Conservation (phyloP, 2,797 vertebrate species). For the Helostoma temminkii region DNA sequence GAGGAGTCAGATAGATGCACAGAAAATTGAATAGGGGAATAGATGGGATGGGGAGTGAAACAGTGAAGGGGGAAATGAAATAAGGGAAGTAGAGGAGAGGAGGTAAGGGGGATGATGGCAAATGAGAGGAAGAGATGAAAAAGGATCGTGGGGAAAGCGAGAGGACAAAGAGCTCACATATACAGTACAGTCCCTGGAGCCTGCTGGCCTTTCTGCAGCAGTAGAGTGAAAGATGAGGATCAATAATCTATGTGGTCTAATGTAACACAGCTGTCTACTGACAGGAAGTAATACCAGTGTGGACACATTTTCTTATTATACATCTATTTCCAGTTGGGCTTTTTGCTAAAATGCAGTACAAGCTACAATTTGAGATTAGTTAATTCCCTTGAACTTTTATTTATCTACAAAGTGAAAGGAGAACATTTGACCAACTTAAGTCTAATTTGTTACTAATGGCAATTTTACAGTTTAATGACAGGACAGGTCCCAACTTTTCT, state of each 20-base stretch:
- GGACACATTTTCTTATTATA: background rate
- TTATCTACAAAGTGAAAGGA: too few relatives aligned
- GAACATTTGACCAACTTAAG: too few relatives aligned
- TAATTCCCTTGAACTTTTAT: too few relatives aligned
- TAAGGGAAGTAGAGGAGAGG: background rate
- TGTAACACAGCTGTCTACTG: slow-evolving; percentile 36
- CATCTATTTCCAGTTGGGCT: too few relatives aligned
- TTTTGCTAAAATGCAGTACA: too few relatives aligned
- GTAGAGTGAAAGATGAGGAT: slow-evolving; percentile 44
- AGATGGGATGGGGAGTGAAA: background rate
- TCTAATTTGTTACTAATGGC: too few relatives aligned
- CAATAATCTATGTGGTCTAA: slow-evolving; percentile 62
- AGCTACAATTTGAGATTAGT: too few relatives aligned
- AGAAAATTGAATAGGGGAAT: background rate
- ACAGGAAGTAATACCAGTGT: background rate
- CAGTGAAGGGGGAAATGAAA: background rate
- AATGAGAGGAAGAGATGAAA: slow-evolving; percentile 18
- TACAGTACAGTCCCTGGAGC: slow-evolving; percentile 43
- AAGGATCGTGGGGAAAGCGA: slow-evolving; percentile 39
- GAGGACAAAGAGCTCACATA: slow-evolving; percentile 60
- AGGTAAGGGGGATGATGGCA: background rate
- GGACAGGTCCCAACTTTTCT: too few relatives aligned
- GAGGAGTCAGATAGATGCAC: slow-evolving; percentile 27
- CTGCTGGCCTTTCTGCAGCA: slow-evolving; percentile 54
- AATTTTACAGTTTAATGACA: too few relatives aligned